A percentile compares a stretch with the other conserved stretches of the same genome.
phyloP scores from a whole-genome alignment of 2,888 invertebrate species.

The Nymphalis urticae region DNA sequence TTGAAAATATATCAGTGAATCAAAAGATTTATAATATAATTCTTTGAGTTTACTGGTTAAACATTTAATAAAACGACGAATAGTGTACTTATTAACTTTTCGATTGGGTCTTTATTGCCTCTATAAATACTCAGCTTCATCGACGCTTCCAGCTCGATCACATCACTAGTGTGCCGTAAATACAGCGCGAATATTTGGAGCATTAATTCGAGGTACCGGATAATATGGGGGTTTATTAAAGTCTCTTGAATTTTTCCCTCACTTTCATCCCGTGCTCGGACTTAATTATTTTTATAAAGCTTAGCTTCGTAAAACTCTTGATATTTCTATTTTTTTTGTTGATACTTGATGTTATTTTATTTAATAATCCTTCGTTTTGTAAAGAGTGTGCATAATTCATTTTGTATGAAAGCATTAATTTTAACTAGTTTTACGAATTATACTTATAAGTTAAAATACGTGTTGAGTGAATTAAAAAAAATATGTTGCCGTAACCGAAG shows the following conservation, averaged over 20 bases:
- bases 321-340: slow-evolving; percentile 16
- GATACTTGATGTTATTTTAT: slow-evolving; percentile 12
- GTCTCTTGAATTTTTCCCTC: slow-evolving; percentile 53
- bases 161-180: slow-evolving; percentile 43
- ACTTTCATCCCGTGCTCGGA: slow-evolving; percentile 52
- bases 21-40: not conserved
- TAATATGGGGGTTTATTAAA: slow-evolving; percentile 64
- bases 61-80: slow-evolving; percentile 6
- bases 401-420: slow-evolving; percentile 22
- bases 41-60: not conserved
- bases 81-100: slow-evolving; percentile 16
- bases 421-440: too few species aligned
- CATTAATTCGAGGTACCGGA: slow-evolving; percentile 54
- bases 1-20: not conserved
- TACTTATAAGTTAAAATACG: too few species aligned
- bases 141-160: slow-evolving; percentile 15
- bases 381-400: not conserved
- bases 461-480: too few species aligned
- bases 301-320: slow-evolving; percentile 36
- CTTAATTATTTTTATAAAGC: slow-evolving; percentile 54
- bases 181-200: slow-evolving; percentile 36
- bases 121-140: slow-evolving; percentile 13
- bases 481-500: too few species aligned
- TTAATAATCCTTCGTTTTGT: not conserved
- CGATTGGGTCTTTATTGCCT: slow-evolving; percentile 3